Conservation (phyloP, 2,113 vertebrate species). For the Python bivittatus region DNA sequence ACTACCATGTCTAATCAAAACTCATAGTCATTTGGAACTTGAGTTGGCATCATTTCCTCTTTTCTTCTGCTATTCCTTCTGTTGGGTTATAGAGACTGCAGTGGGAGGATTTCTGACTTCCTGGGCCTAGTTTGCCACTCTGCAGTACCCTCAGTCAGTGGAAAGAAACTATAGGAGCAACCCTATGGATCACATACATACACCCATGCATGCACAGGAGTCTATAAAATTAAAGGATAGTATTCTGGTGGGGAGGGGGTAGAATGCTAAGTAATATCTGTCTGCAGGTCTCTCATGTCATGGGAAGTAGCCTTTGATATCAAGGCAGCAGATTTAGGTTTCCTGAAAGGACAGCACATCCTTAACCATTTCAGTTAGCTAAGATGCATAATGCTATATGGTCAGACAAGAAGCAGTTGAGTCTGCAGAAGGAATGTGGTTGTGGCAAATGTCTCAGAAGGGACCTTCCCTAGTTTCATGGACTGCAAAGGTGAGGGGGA, state of each 20-base stretch:
- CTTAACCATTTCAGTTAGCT: not conserved
- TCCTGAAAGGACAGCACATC: not conserved
- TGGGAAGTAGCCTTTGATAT: not conserved
- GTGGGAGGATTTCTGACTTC: not conserved
- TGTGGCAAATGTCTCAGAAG: not conserved
- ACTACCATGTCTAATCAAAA: not conserved
- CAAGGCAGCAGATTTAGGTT: not conserved
- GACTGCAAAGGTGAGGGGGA: not conserved
- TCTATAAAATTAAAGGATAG: not conserved
- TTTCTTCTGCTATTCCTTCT: slow-evolving; percentile 6
- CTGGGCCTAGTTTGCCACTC: not conserved
- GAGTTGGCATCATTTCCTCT: slow-evolving; percentile 4
- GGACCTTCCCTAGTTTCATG: not conserved
- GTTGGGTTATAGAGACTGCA: not conserved
- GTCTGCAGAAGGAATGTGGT: not conserved
- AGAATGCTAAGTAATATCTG: not conserved
- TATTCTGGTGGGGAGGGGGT: not conserved
- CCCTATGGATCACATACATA: not conserved
- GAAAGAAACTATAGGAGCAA: not conserved
- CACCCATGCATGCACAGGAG: not conserved
- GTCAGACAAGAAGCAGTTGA: not conserved
- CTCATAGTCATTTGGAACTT: not conserved
- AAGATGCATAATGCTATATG: not conserved
- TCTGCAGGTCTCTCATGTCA: not conserved
- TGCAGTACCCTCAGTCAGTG: not conserved